Percentiles rank a stretch among this genome's conserved stretches.
phyloP scores from a whole-genome alignment of 2,888 invertebrate species.

The Pseudanteris insignis region DNA sequence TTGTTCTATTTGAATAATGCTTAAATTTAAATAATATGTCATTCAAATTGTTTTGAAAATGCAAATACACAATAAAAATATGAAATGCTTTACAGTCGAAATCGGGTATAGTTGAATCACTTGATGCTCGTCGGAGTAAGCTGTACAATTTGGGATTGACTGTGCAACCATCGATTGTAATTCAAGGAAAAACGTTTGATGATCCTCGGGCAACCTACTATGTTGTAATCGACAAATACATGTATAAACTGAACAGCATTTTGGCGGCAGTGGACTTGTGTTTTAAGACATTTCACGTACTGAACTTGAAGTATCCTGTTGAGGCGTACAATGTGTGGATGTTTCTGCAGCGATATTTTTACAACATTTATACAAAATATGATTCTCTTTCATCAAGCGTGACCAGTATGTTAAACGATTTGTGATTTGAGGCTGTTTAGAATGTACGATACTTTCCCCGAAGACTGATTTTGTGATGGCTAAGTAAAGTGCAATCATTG shows the following conservation, averaged over 20 bases:
- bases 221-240: background rate
- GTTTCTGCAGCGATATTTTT: slow-evolving; percentile 11
- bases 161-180: slow-evolving; percentile 4
- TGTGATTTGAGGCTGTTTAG: slow-evolving; percentile 1
- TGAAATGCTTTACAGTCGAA: slow-evolving; percentile 2
- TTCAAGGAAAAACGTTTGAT: slow-evolving; percentile 1
- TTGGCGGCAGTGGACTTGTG: slow-evolving; percentile 7
- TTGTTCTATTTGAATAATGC: background rate
- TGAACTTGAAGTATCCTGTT: slow-evolving; percentile 3
- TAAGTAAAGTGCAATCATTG: background rate
- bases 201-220: slow-evolving; percentile 1
- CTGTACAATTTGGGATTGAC: slow-evolving; percentile 4
- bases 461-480: background rate
- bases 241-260: slow-evolving; percentile 4
- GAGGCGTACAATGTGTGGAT: slow-evolving; percentile 6
- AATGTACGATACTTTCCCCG: background rate
- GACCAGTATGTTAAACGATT: slow-evolving; percentile 11
- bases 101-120: background rate
- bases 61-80: background rate
- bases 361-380: slow-evolving; percentile 8
- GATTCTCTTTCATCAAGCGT: slow-evolving; percentile 5
- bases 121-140: background rate
- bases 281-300: slow-evolving; percentile 7
- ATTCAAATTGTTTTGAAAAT: background rate
- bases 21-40: background rate